Evolutionary conservation across 2,797 vertebrate species (phyloP).

Genomic region (Neostethus bicornis): DNA sequence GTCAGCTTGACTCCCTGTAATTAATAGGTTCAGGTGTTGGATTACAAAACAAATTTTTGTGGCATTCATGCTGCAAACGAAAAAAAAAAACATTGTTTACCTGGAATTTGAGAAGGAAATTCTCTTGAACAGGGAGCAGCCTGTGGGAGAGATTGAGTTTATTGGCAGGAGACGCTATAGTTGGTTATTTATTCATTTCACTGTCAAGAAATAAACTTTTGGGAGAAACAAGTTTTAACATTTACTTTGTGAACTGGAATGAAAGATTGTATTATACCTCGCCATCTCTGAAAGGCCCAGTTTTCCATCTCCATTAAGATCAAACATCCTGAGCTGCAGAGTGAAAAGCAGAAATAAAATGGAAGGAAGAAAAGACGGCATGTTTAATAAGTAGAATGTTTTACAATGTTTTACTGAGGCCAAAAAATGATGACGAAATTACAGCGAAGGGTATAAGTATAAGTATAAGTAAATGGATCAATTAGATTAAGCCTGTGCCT

Average conservation of each 20-base stretch:
- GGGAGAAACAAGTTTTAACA: conserved; percentile 26
- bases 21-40: no score
- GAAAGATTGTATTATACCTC: conserved; percentile 73
- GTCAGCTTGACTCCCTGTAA: conserved; percentile 88
- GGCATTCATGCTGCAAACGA: neutral
- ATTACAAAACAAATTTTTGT: neutral
- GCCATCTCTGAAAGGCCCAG: conserved; percentile 97
- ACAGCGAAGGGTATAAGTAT: no score
- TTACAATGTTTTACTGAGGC: no score
- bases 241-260: conserved; percentile 27
- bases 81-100: conserved; percentile 42
- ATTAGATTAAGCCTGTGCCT: no score
- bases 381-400: no score
- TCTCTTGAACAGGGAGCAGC: conserved; percentile 93
- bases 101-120: conserved; percentile 84
- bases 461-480: no score
- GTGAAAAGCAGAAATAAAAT: conserved; percentile 68
- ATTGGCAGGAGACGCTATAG: conserved; percentile 44
- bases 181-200: conserved; percentile 45
- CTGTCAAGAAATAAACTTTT: conserved; percentile 18
- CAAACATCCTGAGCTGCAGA: conserved; percentile 92
- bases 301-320: conserved; percentile 96
- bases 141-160: conserved; percentile 49
- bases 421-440: no score
- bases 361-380: conserved; percentile 71